phyloP scores from a whole-genome alignment of 2,113 vertebrate species.

The Tachysurus vachellii region DNA sequence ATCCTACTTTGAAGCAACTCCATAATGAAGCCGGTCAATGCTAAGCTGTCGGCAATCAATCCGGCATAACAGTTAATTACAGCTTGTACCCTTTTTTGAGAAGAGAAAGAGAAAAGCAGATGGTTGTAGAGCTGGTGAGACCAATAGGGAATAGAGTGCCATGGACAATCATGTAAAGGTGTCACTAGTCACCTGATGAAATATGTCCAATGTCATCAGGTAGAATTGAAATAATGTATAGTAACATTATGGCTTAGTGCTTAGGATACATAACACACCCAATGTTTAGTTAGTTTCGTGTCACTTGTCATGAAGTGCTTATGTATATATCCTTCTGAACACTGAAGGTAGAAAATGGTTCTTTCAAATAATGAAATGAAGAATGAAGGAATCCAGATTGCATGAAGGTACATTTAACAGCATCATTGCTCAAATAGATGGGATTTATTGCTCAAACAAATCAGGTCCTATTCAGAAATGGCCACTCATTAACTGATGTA shows the following conservation, averaged over 20 bases:
- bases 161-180: constrained; percentile 35
- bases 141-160: constrained; percentile 57
- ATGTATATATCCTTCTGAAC: neutral
- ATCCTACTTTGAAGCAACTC: constrained; percentile 80
- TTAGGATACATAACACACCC: neutral
- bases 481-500: constrained; percentile 27
- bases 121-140: constrained; percentile 50
- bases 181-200: constrained; percentile 45
- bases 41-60: constrained; percentile 80
- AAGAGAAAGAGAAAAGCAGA: constrained; percentile 53
- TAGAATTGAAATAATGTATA: neutral
- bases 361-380: neutral
- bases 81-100: constrained; percentile 69
- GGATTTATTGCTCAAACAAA: constrained; percentile 34
- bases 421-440: constrained; percentile 2
- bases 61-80: constrained; percentile 81
- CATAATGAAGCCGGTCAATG: constrained; percentile 82
- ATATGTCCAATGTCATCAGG: neutral
- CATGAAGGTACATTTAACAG: constrained; percentile 30
- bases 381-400: neutral
- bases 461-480: constrained; percentile 45
- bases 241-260: neutral
- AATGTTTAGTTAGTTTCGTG: neutral
- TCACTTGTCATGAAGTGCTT: neutral
- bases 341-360: neutral